Percentiles rank a stretch among this genome's conserved stretches.
These are phyloP conservation scores for Sebastes taczanowskii DNA, from an alignment of 2,797 vertebrate species.

Conservation along the genomic window DNA sequence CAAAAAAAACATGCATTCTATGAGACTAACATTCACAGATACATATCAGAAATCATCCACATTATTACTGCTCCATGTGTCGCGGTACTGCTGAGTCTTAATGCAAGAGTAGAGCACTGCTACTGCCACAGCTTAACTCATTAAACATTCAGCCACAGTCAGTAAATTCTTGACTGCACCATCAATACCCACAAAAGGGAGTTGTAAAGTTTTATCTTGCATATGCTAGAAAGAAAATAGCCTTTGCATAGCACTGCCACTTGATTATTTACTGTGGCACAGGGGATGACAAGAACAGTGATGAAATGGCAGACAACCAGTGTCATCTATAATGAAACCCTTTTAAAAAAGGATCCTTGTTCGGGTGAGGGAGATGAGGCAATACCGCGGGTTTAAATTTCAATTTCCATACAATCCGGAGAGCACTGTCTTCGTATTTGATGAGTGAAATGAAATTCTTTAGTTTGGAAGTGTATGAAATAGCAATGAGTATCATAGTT, in stretches of 20 bases:
- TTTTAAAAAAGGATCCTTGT: conserved; percentile 7
- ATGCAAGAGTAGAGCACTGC: not conserved
- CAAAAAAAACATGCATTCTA: not conserved
- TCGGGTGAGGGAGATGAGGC: conserved; percentile 15
- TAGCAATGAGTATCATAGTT: conserved; percentile 11
- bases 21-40: not conserved
- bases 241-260: not conserved
- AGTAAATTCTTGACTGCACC: not conserved
- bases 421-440: conserved; percentile 28
- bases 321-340: conserved; percentile 9
- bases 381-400: conserved; percentile 10
- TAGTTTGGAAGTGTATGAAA: conserved; percentile 12
- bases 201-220: not conserved
- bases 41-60: not conserved
- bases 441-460: conserved; percentile 36
- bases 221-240: not conserved
- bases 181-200: conserved; percentile 6
- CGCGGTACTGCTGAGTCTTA: not conserved
- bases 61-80: not conserved
- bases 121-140: not conserved
- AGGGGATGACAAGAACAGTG: conserved; percentile 17
- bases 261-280: conserved; percentile 22
- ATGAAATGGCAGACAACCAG: conserved; percentile 37
- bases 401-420: conserved; percentile 19
- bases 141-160: conserved; percentile 10